These are phyloP conservation scores for Hyperopisus bebe DNA, from an alignment of 2,113 vertebrate species.

Conservation along the genomic window DNA sequence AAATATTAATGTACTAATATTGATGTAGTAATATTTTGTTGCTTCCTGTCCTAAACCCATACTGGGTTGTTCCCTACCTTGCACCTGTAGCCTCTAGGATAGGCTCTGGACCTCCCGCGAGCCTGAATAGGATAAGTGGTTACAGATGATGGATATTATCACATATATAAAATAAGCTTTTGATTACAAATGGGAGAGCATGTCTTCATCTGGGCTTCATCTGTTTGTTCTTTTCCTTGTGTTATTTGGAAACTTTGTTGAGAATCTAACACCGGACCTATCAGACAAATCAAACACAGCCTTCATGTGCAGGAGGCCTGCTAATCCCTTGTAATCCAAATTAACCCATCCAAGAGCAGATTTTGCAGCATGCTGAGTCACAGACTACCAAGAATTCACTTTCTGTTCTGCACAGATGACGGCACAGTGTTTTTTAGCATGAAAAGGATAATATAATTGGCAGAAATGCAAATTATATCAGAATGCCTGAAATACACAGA, in stretches of 20 bases:
- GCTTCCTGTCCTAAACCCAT: too few relatives aligned
- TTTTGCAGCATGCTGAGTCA: background rate
- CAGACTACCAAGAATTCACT: background rate
- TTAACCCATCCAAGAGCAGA: background rate
- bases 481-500: background rate
- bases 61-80: background rate
- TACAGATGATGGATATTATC: background rate
- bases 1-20: background rate
- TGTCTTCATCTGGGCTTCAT: background rate
- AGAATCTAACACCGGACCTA: background rate
- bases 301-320: background rate
- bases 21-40: background rate
- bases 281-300: slow-evolving; percentile 16
- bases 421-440: background rate
- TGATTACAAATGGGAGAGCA: background rate
- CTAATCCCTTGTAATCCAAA: slow-evolving; percentile 19
- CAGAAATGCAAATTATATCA: background rate
- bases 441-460: background rate
- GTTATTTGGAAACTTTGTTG: background rate
- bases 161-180: background rate
- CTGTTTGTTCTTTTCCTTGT: background rate
- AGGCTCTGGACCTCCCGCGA: too few relatives aligned
- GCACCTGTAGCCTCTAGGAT: background rate
- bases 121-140: background rate
- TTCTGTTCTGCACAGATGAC: slow-evolving; percentile 6